These are phyloP conservation scores for Chaetorhynchus papuensis DNA, from an alignment of 2,113 vertebrate species.

Conservation along the genomic window DNA sequence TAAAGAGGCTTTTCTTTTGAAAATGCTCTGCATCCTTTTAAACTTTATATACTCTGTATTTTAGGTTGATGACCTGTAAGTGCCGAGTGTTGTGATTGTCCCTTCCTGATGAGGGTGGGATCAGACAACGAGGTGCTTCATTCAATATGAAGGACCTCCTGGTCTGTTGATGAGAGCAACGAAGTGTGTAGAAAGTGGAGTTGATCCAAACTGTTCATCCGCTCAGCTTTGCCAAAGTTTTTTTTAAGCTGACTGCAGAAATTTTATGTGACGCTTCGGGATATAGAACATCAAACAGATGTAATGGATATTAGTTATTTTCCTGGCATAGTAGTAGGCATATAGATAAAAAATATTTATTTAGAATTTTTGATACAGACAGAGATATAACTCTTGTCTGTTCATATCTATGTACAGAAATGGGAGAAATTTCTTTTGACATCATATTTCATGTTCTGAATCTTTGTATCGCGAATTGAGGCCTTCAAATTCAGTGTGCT, in stretches of 20 bases:
- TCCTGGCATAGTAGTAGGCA: background rate
- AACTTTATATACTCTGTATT: background rate
- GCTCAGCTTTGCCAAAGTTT: background rate
- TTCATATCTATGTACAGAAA: background rate
- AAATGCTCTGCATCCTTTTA: background rate
- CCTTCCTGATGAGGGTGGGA: background rate
- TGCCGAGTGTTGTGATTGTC: background rate
- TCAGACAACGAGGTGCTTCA: background rate
- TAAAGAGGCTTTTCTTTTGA: background rate
- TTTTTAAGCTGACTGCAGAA: background rate
- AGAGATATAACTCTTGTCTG: background rate
- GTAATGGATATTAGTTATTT: background rate
- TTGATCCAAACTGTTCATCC: background rate
- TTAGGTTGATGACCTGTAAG: background rate
- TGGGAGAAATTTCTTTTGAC: background rate
- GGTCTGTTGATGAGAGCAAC: background rate
- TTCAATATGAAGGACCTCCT: background rate
- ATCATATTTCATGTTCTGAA: background rate
- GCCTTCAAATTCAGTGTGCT: constrained; percentile 13
- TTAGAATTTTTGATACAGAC: background rate
- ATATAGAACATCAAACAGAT: background rate
- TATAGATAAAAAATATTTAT: background rate
- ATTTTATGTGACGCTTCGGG: background rate
- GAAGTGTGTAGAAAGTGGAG: background rate
- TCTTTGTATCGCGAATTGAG: background rate